Conservation (phyloP, 2,888 invertebrate species). For the Torymus texanus region DNA sequence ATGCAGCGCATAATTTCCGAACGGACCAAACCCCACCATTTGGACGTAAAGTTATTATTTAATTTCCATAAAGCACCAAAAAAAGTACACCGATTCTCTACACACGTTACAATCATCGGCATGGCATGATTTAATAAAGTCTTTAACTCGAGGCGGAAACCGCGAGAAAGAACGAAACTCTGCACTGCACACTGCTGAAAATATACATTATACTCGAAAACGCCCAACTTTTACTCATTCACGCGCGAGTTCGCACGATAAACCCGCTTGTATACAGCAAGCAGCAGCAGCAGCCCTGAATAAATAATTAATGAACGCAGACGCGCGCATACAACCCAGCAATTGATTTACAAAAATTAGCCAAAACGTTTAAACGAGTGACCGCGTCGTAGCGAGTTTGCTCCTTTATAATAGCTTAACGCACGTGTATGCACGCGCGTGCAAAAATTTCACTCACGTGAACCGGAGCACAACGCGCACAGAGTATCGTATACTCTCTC, state of each 20-base stretch:
- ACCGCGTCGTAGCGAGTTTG: neutral
- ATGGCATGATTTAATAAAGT: constrained; percentile 6
- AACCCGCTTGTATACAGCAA: neutral
- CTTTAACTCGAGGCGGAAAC: neutral
- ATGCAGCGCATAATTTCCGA: neutral
- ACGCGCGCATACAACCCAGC: neutral
- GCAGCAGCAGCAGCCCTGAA: neutral
- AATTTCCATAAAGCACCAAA: constrained; percentile 7
- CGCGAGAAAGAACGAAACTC: neutral
- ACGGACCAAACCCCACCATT: neutral
- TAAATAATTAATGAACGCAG: constrained; percentile 39
- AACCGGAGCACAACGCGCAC: too few relatives aligned
- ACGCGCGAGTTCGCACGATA: constrained; percentile 18
- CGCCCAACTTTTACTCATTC: constrained; percentile 6
- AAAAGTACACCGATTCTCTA: neutral
- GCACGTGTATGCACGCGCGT: neutral
- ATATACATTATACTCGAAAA: neutral
- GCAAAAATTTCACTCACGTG: too few relatives aligned
- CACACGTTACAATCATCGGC: constrained; percentile 19
- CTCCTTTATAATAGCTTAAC: constrained; percentile 31
- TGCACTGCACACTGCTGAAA: neutral
- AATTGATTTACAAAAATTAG: constrained; percentile 29
- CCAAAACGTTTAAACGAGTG: constrained; percentile 26
- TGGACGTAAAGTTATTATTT: neutral
- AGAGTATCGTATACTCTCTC: too few relatives aligned